These are phyloP conservation scores for Gorsachius goisagi DNA, from an alignment of 2,113 vertebrate genomes.

Conservation along the genomic window DNA sequence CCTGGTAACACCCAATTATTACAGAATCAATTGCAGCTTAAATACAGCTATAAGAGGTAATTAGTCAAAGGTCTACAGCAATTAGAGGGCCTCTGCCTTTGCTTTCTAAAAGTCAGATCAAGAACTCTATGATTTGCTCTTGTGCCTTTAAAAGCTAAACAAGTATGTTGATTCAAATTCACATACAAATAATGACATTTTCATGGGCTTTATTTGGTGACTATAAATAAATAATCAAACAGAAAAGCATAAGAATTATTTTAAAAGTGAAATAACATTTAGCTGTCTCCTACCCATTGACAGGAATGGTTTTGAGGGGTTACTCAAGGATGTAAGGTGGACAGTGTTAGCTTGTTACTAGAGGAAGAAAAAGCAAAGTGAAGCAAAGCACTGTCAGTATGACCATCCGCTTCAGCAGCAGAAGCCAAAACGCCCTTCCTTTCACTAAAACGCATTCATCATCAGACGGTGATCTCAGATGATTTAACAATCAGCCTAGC, in stretches of 20 bases:
- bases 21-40: conserved; percentile 22
- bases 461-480: neutral
- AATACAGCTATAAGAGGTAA: neutral
- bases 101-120: neutral
- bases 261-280: neutral
- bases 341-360: neutral
- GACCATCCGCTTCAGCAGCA: neutral
- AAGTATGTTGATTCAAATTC: neutral
- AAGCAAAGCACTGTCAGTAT: neutral
- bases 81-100: neutral
- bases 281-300: neutral
- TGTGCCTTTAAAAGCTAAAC: neutral
- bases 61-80: conserved; percentile 5
- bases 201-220: neutral
- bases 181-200: neutral
- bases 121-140: neutral
- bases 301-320: neutral
- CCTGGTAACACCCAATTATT: neutral
- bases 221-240: neutral
- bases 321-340: neutral
- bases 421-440: neutral
- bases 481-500: neutral
- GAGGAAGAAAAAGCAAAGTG: neutral
- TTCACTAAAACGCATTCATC: neutral
- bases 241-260: neutral